Percentiles rank a stretch among this genome's conserved stretches.
phyloP scores from a whole-genome alignment of 2,888 invertebrate species.

The Andrena camellia region DNA sequence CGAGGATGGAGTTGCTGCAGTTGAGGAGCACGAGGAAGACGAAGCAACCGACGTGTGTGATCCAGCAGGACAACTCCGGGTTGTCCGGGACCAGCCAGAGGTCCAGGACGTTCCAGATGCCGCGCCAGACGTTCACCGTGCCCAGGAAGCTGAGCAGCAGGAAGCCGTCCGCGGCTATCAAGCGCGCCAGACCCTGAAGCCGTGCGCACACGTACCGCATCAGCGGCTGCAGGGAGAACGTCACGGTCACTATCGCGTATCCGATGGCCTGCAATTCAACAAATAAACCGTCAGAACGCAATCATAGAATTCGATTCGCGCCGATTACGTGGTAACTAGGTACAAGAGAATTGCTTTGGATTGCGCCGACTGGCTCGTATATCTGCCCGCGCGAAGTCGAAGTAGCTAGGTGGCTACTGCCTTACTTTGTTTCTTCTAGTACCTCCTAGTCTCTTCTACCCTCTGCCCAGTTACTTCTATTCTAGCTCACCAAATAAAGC shows the following conservation, averaged over 20 bases:
- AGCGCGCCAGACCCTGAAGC: slow-evolving; percentile 88
- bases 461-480: too few species aligned
- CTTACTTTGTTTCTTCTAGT: too few species aligned
- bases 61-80: slow-evolving; percentile 91
- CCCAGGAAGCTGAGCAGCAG: slow-evolving; percentile 92
- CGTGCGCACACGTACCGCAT: slow-evolving; percentile 90
- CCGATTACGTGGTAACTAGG: background rate
- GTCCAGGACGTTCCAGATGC: slow-evolving; percentile 93
- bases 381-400: too few species aligned
- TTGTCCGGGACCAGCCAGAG: slow-evolving; percentile 90
- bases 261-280: slow-evolving; percentile 88
- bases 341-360: background rate
- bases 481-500: too few species aligned
- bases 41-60: slow-evolving; percentile 91
- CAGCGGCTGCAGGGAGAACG: slow-evolving; percentile 91
- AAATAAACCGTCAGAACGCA: slow-evolving; percentile 21
- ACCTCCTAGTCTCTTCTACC: too few species aligned
- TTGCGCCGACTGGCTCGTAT: background rate
- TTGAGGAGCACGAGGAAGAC: slow-evolving; percentile 91
- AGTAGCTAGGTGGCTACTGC: too few species aligned
- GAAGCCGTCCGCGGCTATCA: slow-evolving; percentile 91
- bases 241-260: slow-evolving; percentile 90
- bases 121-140: slow-evolving; percentile 95
- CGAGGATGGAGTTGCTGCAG: slow-evolving; percentile 94
- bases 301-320: slow-evolving; percentile 19